Conservation (phyloP, 2,888 invertebrate species). For the Drosophila testacea region DNA sequence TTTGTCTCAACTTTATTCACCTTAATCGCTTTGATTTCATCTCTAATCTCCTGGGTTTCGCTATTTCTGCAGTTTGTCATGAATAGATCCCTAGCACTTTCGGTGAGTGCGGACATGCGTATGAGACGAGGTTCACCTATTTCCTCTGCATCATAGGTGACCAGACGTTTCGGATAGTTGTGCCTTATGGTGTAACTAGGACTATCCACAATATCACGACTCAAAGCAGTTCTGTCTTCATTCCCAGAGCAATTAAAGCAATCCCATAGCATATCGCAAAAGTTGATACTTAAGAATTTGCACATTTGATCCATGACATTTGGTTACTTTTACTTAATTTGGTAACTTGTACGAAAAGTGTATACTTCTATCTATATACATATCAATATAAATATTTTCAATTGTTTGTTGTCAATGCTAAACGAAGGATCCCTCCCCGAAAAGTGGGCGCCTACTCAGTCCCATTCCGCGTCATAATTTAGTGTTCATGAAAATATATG, state of each 20-base stretch:
- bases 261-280: slow-evolving; percentile 7
- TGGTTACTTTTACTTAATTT: slow-evolving; percentile 24
- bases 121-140: slow-evolving; percentile 54
- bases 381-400: slow-evolving; percentile 14
- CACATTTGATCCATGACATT: slow-evolving; percentile 38
- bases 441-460: slow-evolving; percentile 56
- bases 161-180: slow-evolving; percentile 54
- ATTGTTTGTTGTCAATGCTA: slow-evolving; percentile 36
- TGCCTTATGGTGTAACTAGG: slow-evolving; percentile 50
- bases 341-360: neutral
- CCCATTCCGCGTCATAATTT: slow-evolving; percentile 60
- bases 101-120: slow-evolving; percentile 40
- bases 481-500: slow-evolving; percentile 79
- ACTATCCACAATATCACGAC: neutral
- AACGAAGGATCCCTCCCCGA: neutral
- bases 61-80: neutral
- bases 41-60: neutral
- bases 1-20: neutral
- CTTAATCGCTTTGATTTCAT: neutral
- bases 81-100: neutral
- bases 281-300: slow-evolving; percentile 36
- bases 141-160: slow-evolving; percentile 63
- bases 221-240: too few relatives aligned
- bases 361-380: neutral
- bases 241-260: neutral